phyloP scores from a whole-genome alignment of 1,140 invertebrate genomes.

The Drosophila watanabei region DNA sequence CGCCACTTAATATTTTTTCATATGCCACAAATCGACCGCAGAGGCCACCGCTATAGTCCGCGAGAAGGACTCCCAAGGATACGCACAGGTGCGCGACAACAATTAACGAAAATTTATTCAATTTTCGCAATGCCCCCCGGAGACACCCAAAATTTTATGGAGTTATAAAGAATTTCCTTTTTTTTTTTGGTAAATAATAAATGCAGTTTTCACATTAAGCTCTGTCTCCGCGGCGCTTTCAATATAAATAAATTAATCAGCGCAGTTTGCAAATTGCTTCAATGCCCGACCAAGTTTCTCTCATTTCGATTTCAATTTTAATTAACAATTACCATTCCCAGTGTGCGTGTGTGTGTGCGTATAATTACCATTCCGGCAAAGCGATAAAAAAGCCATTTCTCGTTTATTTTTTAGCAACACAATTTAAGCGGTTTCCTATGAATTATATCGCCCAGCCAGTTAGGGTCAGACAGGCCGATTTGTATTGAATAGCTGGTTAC shows the following conservation, averaged over 20 bases:
- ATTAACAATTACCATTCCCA: slow-evolving; percentile 44
- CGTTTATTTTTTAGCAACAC: slow-evolving; percentile 19
- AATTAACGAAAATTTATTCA: slow-evolving; percentile 83
- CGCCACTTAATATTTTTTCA: slow-evolving; percentile 84
- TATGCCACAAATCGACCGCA: slow-evolving; percentile 83
- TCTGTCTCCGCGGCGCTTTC: slow-evolving; percentile 24
- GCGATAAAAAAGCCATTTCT: slow-evolving; percentile 4
- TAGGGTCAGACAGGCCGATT: slow-evolving; percentile 31
- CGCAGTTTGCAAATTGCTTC: slow-evolving; percentile 37
- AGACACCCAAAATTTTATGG: slow-evolving; percentile 21
- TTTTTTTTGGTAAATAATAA: slow-evolving; percentile 52
- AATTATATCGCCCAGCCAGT: slow-evolving; percentile 32
- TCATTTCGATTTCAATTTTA: slow-evolving; percentile 50
- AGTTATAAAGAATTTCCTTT: slow-evolving; percentile 51
- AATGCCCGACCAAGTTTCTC: slow-evolving; percentile 35
- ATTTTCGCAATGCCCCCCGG: slow-evolving; percentile 52
- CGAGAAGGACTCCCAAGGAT: slow-evolving; percentile 39
- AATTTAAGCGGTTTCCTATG: slow-evolving; percentile 25
- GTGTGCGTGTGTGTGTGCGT: slow-evolving; percentile 6
- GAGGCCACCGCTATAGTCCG: slow-evolving; percentile 48
- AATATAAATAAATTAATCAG: slow-evolving; percentile 66
- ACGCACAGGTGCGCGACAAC: slow-evolving; percentile 72
- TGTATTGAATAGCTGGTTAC: slow-evolving; percentile 13
- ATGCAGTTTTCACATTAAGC: slow-evolving; percentile 54
- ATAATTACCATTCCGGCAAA: slow-evolving; percentile 38